Evolutionary conservation across 2,797 vertebrate genomes (phyloP).

Genomic region (Delichon dasypus): DNA sequence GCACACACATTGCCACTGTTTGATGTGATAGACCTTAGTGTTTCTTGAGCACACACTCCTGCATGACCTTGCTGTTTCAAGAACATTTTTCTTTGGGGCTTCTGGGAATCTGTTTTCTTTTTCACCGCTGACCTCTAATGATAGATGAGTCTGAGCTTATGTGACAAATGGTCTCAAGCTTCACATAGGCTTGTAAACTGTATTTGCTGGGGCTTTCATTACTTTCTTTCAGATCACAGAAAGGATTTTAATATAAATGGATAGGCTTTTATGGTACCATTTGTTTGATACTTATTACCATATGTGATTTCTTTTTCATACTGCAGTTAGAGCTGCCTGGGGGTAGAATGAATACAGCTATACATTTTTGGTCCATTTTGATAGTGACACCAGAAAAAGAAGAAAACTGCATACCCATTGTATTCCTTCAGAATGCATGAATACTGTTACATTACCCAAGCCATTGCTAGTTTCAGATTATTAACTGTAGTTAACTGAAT

Average conservation of each 20-base stretch:
- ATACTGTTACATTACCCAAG: not conserved
- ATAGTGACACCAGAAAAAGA: not conserved
- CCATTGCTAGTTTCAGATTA: not conserved
- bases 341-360: not conserved
- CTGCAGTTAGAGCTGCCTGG: not conserved
- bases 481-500: not conserved
- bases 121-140: slow-evolving; percentile 45
- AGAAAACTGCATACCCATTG: not conserved
- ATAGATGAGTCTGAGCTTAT: slow-evolving; percentile 37
- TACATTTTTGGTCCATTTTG: slow-evolving; percentile 19
- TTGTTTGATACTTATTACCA: slow-evolving; percentile 44
- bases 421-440: not conserved
- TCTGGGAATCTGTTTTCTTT: slow-evolving; percentile 49
- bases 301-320: slow-evolving; percentile 34
- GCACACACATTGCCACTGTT: not conserved
- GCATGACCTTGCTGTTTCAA: slow-evolving; percentile 43
- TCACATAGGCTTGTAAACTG: not conserved
- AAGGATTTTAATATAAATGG: slow-evolving; percentile 43
- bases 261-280: slow-evolving; percentile 12
- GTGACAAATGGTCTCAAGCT: slow-evolving; percentile 31
- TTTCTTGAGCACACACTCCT: not conserved
- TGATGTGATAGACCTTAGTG: not conserved
- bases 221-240: not conserved
- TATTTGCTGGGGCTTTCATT: slow-evolving; percentile 21
- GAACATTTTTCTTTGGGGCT: slow-evolving; percentile 33